These are phyloP conservation scores for Anoura caudifer DNA, from an alignment of 2,113 vertebrate genomes.

Conservation along the genomic window DNA sequence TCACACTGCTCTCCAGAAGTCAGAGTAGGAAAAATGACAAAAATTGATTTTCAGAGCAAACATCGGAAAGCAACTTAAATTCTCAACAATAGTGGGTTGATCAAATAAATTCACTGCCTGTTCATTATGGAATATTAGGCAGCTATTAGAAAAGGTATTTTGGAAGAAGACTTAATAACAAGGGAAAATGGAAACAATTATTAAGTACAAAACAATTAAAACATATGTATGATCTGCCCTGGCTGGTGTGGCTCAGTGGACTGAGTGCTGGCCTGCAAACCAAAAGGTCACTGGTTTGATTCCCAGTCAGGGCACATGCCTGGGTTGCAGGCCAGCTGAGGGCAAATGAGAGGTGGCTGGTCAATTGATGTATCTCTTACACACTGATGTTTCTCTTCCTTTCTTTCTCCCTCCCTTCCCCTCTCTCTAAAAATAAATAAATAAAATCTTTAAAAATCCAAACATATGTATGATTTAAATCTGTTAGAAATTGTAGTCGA, in stretches of 20 bases:
- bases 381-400: too few species aligned
- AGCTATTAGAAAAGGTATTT: not conserved
- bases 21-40: not conserved
- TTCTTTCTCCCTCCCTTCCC: too few species aligned
- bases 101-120: not conserved
- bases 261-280: too few species aligned
- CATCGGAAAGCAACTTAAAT: not conserved
- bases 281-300: too few species aligned
- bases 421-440: too few species aligned
- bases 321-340: too few species aligned
- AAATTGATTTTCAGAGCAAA: not conserved
- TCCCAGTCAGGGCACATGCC: too few species aligned
- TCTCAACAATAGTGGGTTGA: not conserved
- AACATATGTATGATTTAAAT: not conserved
- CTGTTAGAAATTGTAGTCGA: not conserved
- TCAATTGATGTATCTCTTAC: too few species aligned
- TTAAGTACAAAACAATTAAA: not conserved
- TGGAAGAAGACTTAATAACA: not conserved
- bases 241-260: too few species aligned
- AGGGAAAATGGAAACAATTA: not conserved
- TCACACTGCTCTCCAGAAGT: not conserved
- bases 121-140: not conserved
- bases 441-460: not conserved
- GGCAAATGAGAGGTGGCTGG: too few species aligned
- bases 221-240: too few species aligned